Base-by-base conservation (phyloP, 2,113 vertebrate species). In the Hippocampus guttulatus region DNA sequence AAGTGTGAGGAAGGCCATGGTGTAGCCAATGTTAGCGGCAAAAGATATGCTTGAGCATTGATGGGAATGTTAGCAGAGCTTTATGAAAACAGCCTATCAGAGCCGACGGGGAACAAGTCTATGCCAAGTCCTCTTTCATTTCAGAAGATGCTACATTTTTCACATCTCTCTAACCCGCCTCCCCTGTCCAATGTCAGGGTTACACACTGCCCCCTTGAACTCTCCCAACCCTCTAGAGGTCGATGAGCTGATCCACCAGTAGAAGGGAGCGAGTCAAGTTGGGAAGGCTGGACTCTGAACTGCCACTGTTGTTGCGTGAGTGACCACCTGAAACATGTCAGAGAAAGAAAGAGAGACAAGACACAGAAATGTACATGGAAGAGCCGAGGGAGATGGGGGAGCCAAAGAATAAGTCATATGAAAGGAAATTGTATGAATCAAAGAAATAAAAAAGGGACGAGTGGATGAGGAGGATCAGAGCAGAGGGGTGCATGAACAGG, bases 191-290 rank as follows among this genome's bases (percentile, higher is more conserved):
- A 71, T 75, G 72, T 82, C 85, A 77, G 67, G 79, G 85, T 84
- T 90, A 83, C 84, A 91, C 85, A 73, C 79, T 80, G 82, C 82
- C 87, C 91, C 81, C 86, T 84, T 74, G 67, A 88, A 83, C 86
- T 85, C 82, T 85, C 84, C 81, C 87, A 85, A 79, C 84, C 92
- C 93, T 93, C 94, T 98, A 99, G 93, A 99, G 96, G 94, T 99
- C 97, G 95, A 99, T 99, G 92, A 99, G 97, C 94, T 99, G 97
- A 94, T 99, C 97, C 95, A 99, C 97, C 94, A 99, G 95, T 93
- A 99, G 96, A 83, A 98, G 94, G 93, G 97, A 96, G 93, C 96
- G 96, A 92, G 96, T 94, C 96, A 99, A 92, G 95, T 93, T 97
- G 93, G 97, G 96, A 93, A 99, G 95, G 94, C 95, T 96, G 94